These are phyloP conservation scores for Capitella teleta DNA, from an alignment of 1,140 invertebrate species.

Conservation along the genomic window DNA sequence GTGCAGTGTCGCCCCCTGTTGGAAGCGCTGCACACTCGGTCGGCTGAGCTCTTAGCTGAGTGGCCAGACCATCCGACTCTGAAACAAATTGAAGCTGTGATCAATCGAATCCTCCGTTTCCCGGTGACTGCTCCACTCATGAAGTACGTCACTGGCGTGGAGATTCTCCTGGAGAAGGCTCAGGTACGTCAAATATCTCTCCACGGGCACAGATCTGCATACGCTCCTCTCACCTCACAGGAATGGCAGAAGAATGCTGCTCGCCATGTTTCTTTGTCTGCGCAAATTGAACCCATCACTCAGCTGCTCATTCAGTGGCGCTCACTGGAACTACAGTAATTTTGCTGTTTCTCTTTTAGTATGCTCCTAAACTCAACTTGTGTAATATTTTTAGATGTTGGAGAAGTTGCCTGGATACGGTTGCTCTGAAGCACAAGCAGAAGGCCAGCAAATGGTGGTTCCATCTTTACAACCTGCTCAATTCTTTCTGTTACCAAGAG, in stretches of 20 bases:
- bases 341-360: too few relatives aligned
- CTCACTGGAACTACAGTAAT: slow-evolving; percentile 66
- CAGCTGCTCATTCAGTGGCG: slow-evolving; percentile 81
- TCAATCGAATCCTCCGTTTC: slow-evolving; percentile 65
- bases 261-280: slow-evolving; percentile 65
- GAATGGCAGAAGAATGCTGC: slow-evolving; percentile 89
- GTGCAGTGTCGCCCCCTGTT: slow-evolving; percentile 59
- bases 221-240: slow-evolving; percentile 34
- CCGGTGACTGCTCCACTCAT: slow-evolving; percentile 69
- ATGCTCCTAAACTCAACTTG: too few relatives aligned
- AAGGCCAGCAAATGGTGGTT: slow-evolving; percentile 73
- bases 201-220: too few relatives aligned
- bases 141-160: slow-evolving; percentile 78
- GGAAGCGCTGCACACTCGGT: slow-evolving; percentile 49
- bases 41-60: slow-evolving; percentile 59
- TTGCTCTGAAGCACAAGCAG: slow-evolving; percentile 47
- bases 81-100: slow-evolving; percentile 56
- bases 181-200: too few relatives aligned
- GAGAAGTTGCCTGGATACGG: slow-evolving; percentile 33
- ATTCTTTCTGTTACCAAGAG: slow-evolving; percentile 26
- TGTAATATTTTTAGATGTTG: slow-evolving; percentile 33
- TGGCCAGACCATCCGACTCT: slow-evolving; percentile 87
- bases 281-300: slow-evolving; percentile 58
- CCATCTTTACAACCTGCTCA: slow-evolving; percentile 61
- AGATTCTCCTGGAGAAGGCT: slow-evolving; percentile 66